These are phyloP conservation scores for Trachelus iudaicus DNA, from an alignment of 2,888 invertebrate genomes.

Conservation along the genomic window DNA sequence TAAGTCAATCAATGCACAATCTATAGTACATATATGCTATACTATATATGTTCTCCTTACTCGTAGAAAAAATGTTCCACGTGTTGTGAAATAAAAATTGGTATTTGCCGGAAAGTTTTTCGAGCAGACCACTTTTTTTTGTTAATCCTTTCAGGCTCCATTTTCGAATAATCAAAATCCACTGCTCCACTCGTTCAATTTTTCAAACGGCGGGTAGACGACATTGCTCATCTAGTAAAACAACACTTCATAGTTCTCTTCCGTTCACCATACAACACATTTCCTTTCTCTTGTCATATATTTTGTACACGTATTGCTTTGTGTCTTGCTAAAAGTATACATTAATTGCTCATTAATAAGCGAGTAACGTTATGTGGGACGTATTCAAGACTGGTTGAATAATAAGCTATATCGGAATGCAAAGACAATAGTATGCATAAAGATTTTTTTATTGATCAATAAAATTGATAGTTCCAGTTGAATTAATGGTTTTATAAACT, in stretches of 20 bases:
- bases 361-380: not conserved
- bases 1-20: not conserved
- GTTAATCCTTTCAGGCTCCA: conserved; percentile 7
- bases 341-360: not conserved
- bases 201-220: not conserved
- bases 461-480: not conserved
- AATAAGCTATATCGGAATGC: not conserved
- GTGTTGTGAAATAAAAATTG: conserved; percentile 46
- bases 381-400: not conserved
- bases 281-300: not conserved
- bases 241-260: not conserved
- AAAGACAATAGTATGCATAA: conserved; percentile 6
- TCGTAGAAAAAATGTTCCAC: conserved; percentile 53
- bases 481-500: conserved; percentile 4
- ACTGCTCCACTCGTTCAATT: not conserved
- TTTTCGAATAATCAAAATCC: not conserved
- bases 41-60: conserved; percentile 33
- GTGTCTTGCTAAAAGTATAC: not conserved
- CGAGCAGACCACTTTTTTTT: conserved; percentile 4
- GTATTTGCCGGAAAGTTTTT: conserved; percentile 40
- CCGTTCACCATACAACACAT: not conserved
- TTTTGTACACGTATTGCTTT: not conserved
- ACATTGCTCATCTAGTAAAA: not conserved
- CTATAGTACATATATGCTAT: not conserved
- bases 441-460: not conserved